Evolutionary conservation across 1,140 invertebrate genomes (phyloP).

Genomic region (Neodiprion virginianus): DNA sequence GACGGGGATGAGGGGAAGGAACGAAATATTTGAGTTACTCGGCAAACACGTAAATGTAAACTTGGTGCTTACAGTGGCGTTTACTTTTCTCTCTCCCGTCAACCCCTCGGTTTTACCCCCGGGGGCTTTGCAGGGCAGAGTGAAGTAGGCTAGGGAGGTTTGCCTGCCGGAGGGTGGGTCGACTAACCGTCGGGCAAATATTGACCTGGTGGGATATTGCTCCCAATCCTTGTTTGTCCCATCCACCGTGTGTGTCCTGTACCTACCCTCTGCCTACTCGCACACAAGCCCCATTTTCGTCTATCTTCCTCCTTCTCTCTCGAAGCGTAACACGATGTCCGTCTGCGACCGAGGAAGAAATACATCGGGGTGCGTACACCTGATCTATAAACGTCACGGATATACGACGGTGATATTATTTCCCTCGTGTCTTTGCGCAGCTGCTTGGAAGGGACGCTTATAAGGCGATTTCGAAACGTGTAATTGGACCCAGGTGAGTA

Average conservation of each 20-base stretch:
- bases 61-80: slow-evolving; percentile 56
- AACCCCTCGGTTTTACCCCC: slow-evolving; percentile 26
- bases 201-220: slow-evolving; percentile 63
- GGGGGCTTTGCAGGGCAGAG: slow-evolving; percentile 33
- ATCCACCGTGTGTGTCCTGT: slow-evolving; percentile 27
- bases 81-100: slow-evolving; percentile 52
- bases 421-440: no score
- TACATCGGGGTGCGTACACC: no score
- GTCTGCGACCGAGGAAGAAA: no score
- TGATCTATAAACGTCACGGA: no score
- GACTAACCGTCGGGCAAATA: slow-evolving; percentile 61
- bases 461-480: no score
- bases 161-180: slow-evolving; percentile 42
- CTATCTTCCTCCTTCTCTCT: no score
- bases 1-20: slow-evolving; percentile 16
- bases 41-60: slow-evolving; percentile 63
- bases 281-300: not conserved
- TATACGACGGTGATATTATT: no score
- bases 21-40: slow-evolving; percentile 63
- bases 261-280: not conserved
- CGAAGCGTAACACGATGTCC: no score
- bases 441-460: no score
- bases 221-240: slow-evolving; percentile 62
- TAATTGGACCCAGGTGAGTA: no score
- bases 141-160: slow-evolving; percentile 7